These are phyloP conservation scores for Volucella inanis DNA, from an alignment of 2,888 invertebrate species.

Conservation along the genomic window DNA sequence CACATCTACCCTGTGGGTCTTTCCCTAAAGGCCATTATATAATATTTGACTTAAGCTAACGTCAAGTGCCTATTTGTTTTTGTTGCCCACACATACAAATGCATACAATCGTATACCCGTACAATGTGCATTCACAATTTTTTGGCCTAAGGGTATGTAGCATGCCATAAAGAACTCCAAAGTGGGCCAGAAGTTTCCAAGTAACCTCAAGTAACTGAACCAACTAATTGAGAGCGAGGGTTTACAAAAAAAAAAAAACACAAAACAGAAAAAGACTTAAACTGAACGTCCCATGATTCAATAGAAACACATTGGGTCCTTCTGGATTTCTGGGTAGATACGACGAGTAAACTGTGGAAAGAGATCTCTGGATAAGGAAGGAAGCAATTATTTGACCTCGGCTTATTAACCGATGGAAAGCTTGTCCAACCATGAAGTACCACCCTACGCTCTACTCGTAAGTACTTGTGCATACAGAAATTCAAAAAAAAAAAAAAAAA, in stretches of 20 bases:
- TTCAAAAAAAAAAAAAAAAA: background rate
- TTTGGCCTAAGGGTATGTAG: slow-evolving; percentile 58
- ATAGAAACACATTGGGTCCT: slow-evolving; percentile 25
- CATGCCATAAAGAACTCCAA: slow-evolving; percentile 63
- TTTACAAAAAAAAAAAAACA: background rate
- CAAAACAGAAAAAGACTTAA: slow-evolving; percentile 34
- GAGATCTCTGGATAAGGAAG: slow-evolving; percentile 57
- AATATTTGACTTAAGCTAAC: slow-evolving; percentile 60
- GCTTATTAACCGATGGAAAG: slow-evolving; percentile 74
- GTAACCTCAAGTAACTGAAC: slow-evolving; percentile 73
- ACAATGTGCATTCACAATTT: slow-evolving; percentile 48
- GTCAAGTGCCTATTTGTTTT: slow-evolving; percentile 47
- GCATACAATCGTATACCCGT: background rate
- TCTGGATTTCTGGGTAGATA: no score
- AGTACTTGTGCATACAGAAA: slow-evolving; percentile 8
- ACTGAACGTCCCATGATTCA: slow-evolving; percentile 40
- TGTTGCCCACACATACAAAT: slow-evolving; percentile 25
- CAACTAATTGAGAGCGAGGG: slow-evolving; percentile 70
- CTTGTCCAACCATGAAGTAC: slow-evolving; percentile 65
- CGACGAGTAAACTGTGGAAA: slow-evolving; percentile 4
- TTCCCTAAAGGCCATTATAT: slow-evolving; percentile 40
- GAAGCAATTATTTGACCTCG: slow-evolving; percentile 74
- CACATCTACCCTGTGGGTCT: background rate
- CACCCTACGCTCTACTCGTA: slow-evolving; percentile 10
- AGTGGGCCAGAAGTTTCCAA: slow-evolving; percentile 73